These are phyloP conservation scores for Tetramorium parvispinum DNA, from an alignment of 1,140 invertebrate genomes.

Conservation along the genomic window DNA sequence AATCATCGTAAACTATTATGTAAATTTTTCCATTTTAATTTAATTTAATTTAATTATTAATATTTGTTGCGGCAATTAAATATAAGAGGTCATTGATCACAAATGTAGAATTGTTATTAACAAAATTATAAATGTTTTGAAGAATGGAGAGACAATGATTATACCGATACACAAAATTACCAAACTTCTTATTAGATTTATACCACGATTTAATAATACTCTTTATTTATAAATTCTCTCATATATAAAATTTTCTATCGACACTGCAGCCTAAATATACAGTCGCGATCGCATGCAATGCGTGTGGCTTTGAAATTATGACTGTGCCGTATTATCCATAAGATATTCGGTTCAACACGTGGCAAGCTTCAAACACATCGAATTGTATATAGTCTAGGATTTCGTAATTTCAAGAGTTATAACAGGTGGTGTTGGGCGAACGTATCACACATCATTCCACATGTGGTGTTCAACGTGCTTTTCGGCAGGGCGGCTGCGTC, in stretches of 20 bases:
- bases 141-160: too few relatives aligned
- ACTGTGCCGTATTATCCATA: not conserved
- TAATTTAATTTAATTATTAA: too few relatives aligned
- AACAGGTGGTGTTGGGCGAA: conserved; percentile 46
- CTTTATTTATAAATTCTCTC: not conserved
- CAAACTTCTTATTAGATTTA: not conserved
- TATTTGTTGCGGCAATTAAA: not conserved
- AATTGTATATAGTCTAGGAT: conserved; percentile 30
- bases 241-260: conserved; percentile 10
- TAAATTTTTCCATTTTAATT: not conserved
- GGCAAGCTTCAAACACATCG: conserved; percentile 25
- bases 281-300: not conserved
- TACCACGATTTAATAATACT: not conserved
- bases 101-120: not conserved
- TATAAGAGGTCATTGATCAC: too few relatives aligned
- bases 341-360: conserved; percentile 28
- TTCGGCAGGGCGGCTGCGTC: not conserved
- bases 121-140: not conserved
- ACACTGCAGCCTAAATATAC: not conserved
- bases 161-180: not conserved
- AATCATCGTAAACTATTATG: not conserved
- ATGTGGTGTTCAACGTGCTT: conserved; percentile 1
- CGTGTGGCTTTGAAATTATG: conserved; percentile 30
- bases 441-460: conserved; percentile 2
- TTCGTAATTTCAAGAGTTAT: conserved; percentile 59